Conservation (phyloP, 2,888 invertebrate species). For the Blera fallax region DNA sequence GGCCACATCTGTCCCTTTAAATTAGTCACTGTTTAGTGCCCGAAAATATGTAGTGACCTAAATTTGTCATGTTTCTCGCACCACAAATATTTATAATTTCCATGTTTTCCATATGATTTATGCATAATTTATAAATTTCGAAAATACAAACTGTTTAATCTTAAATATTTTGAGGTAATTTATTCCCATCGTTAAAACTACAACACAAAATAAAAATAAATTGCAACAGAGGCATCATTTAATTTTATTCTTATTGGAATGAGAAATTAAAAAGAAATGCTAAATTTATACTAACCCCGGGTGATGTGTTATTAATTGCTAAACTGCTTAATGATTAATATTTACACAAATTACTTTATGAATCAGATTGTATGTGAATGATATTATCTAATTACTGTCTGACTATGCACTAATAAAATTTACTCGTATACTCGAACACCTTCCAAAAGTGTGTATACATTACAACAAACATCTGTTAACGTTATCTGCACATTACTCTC, state of each 20-base stretch:
- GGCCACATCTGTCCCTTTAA: not conserved
- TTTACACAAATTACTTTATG: not conserved
- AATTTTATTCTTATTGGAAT: not conserved
- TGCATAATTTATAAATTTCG: not conserved
- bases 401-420: constrained; percentile 1
- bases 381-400: not conserved
- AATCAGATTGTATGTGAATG: not conserved
- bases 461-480: constrained; percentile 3
- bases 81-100: not conserved
- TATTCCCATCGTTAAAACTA: not conserved
- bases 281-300: not conserved
- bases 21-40: not conserved
- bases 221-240: not conserved
- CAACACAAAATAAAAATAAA: constrained; percentile 3
- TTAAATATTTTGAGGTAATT: not conserved
- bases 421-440: not conserved
- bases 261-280: not conserved
- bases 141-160: not conserved
- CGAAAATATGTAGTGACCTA: constrained; percentile 18
- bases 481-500: constrained; percentile 6
- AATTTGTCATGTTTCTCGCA: not conserved
- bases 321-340: not conserved
- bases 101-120: not conserved
- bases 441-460: not conserved
- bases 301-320: not conserved